Conservation (phyloP, 2,113 vertebrate genomes). For the Pampusana beccarii region DNA sequence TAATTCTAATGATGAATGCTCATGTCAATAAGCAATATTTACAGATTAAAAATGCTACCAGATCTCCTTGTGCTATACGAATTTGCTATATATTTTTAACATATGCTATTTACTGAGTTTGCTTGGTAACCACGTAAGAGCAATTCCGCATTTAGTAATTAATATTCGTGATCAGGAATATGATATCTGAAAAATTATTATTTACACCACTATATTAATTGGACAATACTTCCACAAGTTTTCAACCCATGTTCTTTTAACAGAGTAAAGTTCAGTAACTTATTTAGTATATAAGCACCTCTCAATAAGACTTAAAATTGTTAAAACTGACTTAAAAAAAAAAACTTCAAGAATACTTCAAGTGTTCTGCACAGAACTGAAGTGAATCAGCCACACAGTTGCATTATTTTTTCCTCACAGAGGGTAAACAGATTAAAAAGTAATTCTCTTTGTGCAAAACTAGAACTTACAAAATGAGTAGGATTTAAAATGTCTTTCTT, state of each 20-base stretch:
- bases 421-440: not conserved
- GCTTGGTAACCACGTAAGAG: constrained; percentile 73
- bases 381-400: not conserved
- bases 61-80: constrained; percentile 82
- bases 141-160: constrained; percentile 75
- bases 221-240: not conserved
- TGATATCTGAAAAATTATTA: not conserved
- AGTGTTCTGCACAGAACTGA: not conserved
- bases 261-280: not conserved
- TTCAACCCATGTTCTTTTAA: not conserved
- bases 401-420: not conserved
- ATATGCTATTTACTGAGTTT: constrained; percentile 62
- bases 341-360: not conserved
- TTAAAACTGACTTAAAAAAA: not conserved
- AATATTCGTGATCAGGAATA: constrained; percentile 69
- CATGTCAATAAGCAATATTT: constrained; percentile 82
- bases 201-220: not conserved
- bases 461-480: not conserved
- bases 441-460: not conserved
- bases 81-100: constrained; percentile 77
- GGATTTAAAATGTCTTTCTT: not conserved
- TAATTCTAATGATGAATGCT: constrained; percentile 86
- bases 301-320: not conserved
- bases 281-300: not conserved
- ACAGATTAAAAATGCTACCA: constrained; percentile 86